Evolutionary conservation across 30 jellyfish, hydroid and myxozoan species (phyloP).

Genomic region (Catostylus mosaicus): DNA sequence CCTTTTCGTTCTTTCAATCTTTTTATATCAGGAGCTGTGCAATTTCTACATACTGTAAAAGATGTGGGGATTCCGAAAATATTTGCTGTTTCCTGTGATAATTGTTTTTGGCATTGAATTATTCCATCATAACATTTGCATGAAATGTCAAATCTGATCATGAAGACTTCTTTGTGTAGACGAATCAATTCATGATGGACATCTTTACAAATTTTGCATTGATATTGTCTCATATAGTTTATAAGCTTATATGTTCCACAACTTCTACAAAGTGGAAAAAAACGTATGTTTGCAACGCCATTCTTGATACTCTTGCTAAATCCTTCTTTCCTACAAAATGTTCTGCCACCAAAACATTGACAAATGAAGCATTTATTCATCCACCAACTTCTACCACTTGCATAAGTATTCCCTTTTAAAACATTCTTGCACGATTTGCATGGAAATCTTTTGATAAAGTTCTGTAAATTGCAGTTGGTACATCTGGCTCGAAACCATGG

Average conservation of each 20-base stretch:
- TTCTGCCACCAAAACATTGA: conserved; percentile 32
- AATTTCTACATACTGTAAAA: background rate
- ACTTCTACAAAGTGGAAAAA: conserved; percentile 4
- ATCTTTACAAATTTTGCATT: conserved; percentile 26
- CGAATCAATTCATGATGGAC: background rate
- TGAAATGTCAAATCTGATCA: background rate
- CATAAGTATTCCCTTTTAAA: background rate
- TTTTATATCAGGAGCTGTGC: background rate
- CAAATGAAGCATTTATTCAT: conserved; percentile 22
- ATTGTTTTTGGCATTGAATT: conserved; percentile 1
- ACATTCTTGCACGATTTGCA: background rate
- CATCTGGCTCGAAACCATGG: background rate
- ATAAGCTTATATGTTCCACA: background rate
- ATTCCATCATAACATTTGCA: conserved; percentile 34
- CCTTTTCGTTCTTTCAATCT: background rate
- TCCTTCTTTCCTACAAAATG: conserved; percentile 16
- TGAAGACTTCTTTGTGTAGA: background rate
- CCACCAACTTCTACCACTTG: conserved; percentile 11
- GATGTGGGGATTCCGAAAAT: background rate
- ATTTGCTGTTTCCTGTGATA: background rate
- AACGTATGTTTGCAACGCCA: background rate
- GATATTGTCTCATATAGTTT: background rate
- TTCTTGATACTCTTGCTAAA: background rate
- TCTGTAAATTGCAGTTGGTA: background rate
- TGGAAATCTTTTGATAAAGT: background rate